Base-by-base conservation (phyloP, 1,140 invertebrate genomes). In the Solenopsis fugax region DNA sequence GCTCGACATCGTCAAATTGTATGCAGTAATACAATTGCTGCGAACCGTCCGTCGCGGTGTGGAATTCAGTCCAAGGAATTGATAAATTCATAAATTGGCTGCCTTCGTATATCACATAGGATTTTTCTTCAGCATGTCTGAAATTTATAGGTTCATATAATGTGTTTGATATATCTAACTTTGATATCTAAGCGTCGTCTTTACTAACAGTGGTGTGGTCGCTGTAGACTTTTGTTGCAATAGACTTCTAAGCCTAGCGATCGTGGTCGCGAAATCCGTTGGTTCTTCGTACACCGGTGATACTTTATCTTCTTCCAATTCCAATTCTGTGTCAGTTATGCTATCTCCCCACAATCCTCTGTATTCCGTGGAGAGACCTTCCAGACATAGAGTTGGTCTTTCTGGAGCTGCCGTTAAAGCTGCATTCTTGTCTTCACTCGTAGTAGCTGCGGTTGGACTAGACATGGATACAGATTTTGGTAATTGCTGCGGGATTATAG, bases 251-350 rank as follows among this genome's bases (percentile, higher is more conserved):
- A 97, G 93, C 91, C 97, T 97, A n/a, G 97, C 97, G 89, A 97
- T 97, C 50, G 96, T 97, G 54, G 97, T 96, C 16, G 97, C 97
- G 85, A 97, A 96, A 93, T 97, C 97, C 2, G 97, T 97, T 1
- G 96, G 96, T 89, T 97, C 97, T 93, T 97, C 97, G 91, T 97
- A 97, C 88, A 97, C 96, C 0, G 96, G 97, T 6, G 94, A 95
- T 90, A 94, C 91, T 69, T 88, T 93, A 62, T 94, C 94, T 2
- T 93, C 94, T 7, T 94, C 92, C 3, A 91, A 34, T 81, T 94
- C 93, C 29, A 84, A 82, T 87, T 94, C 94, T 10, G 84, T 84
- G 34, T 93, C 93, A 18, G 90, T 87, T 69, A 91, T 90, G 54
- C 92, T 81, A 18, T 93, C 92, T 34, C 90, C 91, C 94, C 94